Conservation (phyloP, 2,797 vertebrate genomes). For the Hydrophis major region DNA sequence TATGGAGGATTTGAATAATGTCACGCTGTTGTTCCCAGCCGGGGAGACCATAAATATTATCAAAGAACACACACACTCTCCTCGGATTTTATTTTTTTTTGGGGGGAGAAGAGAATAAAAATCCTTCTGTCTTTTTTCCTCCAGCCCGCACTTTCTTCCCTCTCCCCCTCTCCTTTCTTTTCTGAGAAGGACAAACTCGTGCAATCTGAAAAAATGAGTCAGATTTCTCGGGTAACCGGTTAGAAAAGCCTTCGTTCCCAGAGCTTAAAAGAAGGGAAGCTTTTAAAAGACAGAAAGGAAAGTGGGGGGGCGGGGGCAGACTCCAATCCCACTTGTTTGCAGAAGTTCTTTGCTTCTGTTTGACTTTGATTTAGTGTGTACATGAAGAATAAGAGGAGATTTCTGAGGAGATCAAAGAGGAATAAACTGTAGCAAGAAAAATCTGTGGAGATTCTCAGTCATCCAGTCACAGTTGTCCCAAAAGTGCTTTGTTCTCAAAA, state of each 20-base stretch:
- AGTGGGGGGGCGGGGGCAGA: neutral
- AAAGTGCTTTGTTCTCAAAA: neutral
- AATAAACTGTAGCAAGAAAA: conserved; percentile 3
- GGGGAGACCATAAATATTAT: conserved; percentile 17
- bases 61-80: neutral
- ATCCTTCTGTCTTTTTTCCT: neutral
- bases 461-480: too few relatives aligned
- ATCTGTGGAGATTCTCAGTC: neutral
- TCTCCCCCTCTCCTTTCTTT: neutral
- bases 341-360: neutral
- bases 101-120: neutral
- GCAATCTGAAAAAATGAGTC: neutral
- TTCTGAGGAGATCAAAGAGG: neutral
- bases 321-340: conserved; percentile 25
- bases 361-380: neutral
- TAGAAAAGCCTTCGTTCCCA: neutral
- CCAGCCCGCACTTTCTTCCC: neutral
- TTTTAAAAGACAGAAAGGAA: neutral
- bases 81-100: too few relatives aligned
- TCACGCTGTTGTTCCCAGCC: neutral
- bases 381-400: conserved; percentile 1
- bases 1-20: neutral
- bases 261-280: conserved; percentile 19
- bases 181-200: conserved; percentile 33
- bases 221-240: conserved; percentile 13